A percentile compares a stretch with the other conserved stretches of the same genome.
phyloP scores from a whole-genome alignment of 2,797 vertebrate species.

The Jordanella pulchra region DNA sequence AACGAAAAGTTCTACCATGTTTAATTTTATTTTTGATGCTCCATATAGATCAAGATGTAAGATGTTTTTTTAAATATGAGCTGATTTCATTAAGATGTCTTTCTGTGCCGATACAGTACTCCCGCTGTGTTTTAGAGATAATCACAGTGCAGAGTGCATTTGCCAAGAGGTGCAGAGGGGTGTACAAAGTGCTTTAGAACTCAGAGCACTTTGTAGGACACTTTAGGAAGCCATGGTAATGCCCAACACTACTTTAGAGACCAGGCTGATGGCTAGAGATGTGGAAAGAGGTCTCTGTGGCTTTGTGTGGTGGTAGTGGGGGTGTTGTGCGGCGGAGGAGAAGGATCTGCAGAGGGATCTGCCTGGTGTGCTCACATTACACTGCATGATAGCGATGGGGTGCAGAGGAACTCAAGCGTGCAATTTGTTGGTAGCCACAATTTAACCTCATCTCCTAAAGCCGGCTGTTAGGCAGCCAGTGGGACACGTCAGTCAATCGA shows the following conservation, averaged over 20 bases:
- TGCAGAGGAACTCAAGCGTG: constrained; percentile 78
- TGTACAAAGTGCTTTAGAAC: constrained; percentile 29
- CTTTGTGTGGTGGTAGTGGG: constrained; percentile 59
- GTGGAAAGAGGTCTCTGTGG: constrained; percentile 70
- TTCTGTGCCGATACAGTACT: constrained; percentile 28
- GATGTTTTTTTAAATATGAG: constrained; percentile 32
- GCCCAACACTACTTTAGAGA: constrained; percentile 74
- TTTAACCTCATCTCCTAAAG: constrained; percentile 79
- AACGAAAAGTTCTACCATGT: not conserved
- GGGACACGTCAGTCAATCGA: constrained; percentile 77
- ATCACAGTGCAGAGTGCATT: constrained; percentile 15
- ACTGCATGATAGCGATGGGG: constrained; percentile 73
- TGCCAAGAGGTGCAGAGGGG: constrained; percentile 11
- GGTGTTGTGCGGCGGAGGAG: constrained; percentile 54
- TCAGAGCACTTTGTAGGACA: constrained; percentile 69
- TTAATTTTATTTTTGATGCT: not conserved
- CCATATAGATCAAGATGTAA: not conserved
- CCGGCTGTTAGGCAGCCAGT: constrained; percentile 68
- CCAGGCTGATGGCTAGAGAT: constrained; percentile 70
- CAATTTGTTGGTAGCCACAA: constrained; percentile 82
- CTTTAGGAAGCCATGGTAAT: constrained; percentile 69
- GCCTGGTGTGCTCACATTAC: constrained; percentile 79
- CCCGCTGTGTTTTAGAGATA: constrained; percentile 28
- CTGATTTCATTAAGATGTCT: constrained; percentile 40
- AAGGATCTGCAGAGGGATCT: constrained; percentile 69